Conservation (phyloP, 2,113 vertebrate species). For the Acanthisitta chloris region DNA sequence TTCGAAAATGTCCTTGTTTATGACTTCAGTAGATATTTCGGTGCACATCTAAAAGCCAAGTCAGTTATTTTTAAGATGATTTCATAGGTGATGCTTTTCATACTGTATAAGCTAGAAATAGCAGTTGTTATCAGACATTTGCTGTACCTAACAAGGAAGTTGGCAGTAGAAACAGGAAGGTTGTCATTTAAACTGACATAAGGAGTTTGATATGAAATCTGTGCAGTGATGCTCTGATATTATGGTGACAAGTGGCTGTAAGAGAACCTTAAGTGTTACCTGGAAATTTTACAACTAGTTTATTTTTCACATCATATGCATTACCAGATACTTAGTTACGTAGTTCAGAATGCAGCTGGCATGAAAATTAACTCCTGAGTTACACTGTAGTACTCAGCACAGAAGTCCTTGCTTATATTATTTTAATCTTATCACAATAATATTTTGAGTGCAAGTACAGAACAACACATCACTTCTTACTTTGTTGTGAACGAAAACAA, state of each 20-base stretch:
- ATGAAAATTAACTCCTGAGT: background rate
- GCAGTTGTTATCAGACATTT: background rate
- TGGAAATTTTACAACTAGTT: background rate
- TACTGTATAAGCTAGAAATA: background rate
- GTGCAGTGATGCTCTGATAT: background rate
- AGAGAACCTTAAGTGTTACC: background rate
- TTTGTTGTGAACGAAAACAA: background rate
- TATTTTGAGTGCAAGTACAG: background rate
- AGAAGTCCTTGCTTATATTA: background rate
- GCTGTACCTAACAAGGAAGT: background rate
- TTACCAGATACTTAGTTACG: background rate
- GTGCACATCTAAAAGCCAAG: background rate
- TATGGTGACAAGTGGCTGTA: background rate
- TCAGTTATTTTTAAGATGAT: background rate
- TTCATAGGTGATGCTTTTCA: background rate
- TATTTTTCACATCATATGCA: background rate
- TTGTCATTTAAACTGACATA: background rate
- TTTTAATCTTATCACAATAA: background rate
- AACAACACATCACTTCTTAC: background rate
- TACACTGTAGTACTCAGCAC: background rate
- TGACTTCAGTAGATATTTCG: background rate
- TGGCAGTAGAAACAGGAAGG: background rate
- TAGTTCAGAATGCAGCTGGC: background rate
- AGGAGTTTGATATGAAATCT: background rate
- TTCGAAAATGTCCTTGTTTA: background rate